Evolutionary conservation across 2,797 vertebrate genomes (phyloP).

Genomic region (Lepilemur septentrionalis): DNA sequence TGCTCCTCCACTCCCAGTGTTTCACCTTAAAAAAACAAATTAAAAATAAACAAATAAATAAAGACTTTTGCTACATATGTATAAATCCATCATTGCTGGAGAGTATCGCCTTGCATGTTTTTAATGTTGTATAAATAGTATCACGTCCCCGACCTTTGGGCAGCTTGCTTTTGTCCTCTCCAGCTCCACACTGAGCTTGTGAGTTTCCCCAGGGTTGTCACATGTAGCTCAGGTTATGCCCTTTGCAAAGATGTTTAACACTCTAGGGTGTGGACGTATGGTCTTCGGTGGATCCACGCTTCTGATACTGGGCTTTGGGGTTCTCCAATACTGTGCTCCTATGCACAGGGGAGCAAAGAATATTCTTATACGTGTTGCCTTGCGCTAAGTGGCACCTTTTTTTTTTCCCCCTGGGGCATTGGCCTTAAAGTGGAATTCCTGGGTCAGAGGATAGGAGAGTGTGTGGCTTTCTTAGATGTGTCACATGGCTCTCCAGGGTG

Average conservation of each 20-base stretch:
- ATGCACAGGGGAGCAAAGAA: background rate
- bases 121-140: constrained; percentile 21
- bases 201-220: background rate
- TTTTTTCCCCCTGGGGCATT: background rate
- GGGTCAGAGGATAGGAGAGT: background rate
- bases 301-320: fast-evolving
- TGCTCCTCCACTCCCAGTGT: background rate
- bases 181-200: background rate
- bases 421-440: background rate
- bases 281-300: fast-evolving
- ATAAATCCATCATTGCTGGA: background rate
- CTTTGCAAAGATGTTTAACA: background rate
- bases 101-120: background rate
- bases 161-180: background rate
- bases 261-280: background rate
- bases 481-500: background rate
- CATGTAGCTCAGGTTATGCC: background rate
- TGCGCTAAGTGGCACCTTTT: background rate
- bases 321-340: fast-evolving
- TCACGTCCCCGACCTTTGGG: background rate
- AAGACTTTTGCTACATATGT: background rate
- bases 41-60: background rate
- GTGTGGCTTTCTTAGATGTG: background rate
- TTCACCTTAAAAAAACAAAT: background rate
- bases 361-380: background rate